These are phyloP conservation scores for Odontocolon sp. DNA, from an alignment of 2,888 invertebrate genomes.

Conservation along the genomic window DNA sequence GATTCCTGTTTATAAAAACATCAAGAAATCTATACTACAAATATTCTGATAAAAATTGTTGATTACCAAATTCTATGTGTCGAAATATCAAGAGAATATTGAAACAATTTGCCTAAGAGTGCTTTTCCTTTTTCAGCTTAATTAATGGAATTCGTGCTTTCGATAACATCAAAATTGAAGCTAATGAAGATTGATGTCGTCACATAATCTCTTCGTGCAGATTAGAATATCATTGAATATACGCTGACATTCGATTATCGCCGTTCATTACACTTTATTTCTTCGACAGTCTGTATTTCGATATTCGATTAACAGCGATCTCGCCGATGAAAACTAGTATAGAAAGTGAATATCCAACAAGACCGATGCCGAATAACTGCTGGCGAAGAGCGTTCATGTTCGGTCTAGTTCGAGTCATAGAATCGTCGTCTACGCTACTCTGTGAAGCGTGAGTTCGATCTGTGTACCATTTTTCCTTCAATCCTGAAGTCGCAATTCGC, in stretches of 20 bases:
- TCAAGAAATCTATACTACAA: background rate
- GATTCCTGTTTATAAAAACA: background rate
- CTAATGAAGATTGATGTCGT: too few species aligned
- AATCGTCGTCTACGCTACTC: background rate
- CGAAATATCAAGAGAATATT: too few species aligned
- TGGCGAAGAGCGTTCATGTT: slow-evolving; percentile 2
- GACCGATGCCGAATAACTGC: background rate
- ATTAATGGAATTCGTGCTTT: too few species aligned
- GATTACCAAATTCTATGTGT: too few species aligned
- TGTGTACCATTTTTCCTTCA: background rate
- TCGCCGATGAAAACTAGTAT: slow-evolving; percentile 29
- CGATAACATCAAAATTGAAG: too few species aligned
- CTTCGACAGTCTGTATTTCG: background rate
- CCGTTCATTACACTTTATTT: background rate
- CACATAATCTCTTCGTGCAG: too few species aligned
- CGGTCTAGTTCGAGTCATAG: background rate
- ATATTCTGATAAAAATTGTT: too few species aligned
- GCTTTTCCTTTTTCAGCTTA: too few species aligned
- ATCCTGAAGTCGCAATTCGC: slow-evolving; percentile 7
- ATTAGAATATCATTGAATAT: too few species aligned
- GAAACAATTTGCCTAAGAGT: too few species aligned
- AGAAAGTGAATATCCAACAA: slow-evolving; percentile 15
- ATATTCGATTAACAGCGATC: background rate
- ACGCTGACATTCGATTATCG: background rate
- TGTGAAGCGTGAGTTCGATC: background rate